Conservation (phyloP, 2,797 vertebrate genomes). For the Xerus rutilus region DNA sequence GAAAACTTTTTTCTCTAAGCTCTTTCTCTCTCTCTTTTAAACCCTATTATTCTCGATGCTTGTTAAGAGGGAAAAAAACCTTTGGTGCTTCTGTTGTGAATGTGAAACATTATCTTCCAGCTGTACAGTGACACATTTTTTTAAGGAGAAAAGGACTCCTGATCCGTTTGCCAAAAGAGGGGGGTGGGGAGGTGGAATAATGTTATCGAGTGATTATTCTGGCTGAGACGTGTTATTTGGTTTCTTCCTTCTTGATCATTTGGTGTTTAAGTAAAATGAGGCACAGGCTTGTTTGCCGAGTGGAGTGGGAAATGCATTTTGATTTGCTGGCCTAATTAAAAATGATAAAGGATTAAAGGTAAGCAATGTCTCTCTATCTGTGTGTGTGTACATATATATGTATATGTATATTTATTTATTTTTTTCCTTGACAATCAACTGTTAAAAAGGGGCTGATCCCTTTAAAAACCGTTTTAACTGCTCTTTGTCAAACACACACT, state of each 20-base stretch:
- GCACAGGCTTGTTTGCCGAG: constrained; percentile 89
- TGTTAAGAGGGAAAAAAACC: constrained; percentile 85
- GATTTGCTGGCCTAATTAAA: constrained; percentile 91
- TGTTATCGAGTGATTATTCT: constrained; percentile 88
- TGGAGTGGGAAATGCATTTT: constrained; percentile 90
- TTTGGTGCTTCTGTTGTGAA: constrained; percentile 88
- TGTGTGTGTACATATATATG: constrained; percentile 86
- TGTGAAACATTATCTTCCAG: constrained; percentile 89
- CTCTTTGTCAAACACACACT: constrained; percentile 92
- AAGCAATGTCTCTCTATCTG: constrained; percentile 89
- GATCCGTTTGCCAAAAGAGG: constrained; percentile 88
- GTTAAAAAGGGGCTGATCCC: constrained; percentile 87
- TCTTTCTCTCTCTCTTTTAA: constrained; percentile 25
- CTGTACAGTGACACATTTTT: constrained; percentile 87
- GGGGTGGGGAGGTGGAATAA: constrained; percentile 87
- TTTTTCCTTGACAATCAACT: constrained; percentile 85
- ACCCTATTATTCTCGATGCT: constrained; percentile 86
- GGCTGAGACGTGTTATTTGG: constrained; percentile 89
- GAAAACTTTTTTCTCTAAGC: constrained; percentile 87
- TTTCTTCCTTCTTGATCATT: constrained; percentile 90
- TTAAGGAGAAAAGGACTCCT: constrained; percentile 87
- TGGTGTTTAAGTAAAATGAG: constrained; percentile 92
- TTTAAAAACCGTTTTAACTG: constrained; percentile 90
- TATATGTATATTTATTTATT: constrained; percentile 86
- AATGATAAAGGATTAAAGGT: constrained; percentile 93